These are phyloP conservation scores for Antedon mediterranea DNA, from an alignment of 53 echinoderm and acorn worm genomes.

Conservation along the genomic window DNA sequence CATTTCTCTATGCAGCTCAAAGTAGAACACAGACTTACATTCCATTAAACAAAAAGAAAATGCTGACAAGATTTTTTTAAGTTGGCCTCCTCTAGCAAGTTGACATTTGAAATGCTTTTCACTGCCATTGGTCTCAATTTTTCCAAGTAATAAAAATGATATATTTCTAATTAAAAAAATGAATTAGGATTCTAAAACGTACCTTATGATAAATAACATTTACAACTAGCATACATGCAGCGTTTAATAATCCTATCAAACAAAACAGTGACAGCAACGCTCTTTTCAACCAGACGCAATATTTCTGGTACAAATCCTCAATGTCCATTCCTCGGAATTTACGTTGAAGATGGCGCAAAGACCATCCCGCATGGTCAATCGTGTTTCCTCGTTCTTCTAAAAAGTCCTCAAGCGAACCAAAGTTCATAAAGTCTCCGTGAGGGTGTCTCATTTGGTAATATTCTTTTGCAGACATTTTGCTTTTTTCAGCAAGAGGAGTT, in stretches of 20 bases:
- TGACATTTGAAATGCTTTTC: too few species aligned
- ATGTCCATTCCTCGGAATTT: constrained; percentile 74
- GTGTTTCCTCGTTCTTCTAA: constrained; percentile 58
- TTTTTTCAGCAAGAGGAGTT: too few species aligned
- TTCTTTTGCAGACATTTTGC: constrained; percentile 18
- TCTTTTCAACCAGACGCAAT: constrained; percentile 61
- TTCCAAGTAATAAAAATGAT: too few species aligned
- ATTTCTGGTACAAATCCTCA: constrained; percentile 65
- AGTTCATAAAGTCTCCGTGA: constrained; percentile 70
- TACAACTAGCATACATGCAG: constrained; percentile 33
- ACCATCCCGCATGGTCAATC: constrained; percentile 53
- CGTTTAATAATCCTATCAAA: constrained; percentile 48
- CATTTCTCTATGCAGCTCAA: too few species aligned
- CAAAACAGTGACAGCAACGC: constrained; percentile 73
- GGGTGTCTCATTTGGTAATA: constrained; percentile 83
- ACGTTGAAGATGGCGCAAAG: constrained; percentile 36
- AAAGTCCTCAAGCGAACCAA: constrained; percentile 70
- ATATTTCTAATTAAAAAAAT: background rate
- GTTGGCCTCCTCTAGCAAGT: too few species aligned
- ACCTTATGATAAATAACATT: constrained; percentile 34
- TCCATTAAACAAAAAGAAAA: too few species aligned
- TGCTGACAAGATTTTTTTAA: too few species aligned
- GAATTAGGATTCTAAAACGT: background rate
- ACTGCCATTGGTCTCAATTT: too few species aligned
- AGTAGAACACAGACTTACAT: too few species aligned